Evolutionary conservation across 1,140 invertebrate species (phyloP).

Genomic region (Orchesella cincta): DNA sequence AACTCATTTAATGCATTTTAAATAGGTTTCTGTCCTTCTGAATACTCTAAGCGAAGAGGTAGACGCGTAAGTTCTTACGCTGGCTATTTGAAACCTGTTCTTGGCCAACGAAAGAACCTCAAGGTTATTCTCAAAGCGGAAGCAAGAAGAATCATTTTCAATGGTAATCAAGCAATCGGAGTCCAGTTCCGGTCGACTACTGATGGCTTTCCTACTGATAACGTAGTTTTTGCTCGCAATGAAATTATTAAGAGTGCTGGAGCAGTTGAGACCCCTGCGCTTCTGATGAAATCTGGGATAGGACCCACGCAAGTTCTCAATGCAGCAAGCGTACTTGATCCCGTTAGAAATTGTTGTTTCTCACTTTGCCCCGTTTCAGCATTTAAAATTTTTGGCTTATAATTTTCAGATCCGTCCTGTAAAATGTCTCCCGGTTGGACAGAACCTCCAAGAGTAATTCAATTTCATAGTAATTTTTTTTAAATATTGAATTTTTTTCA

Average conservation of each 20-base stretch:
- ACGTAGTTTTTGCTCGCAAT: too few species aligned
- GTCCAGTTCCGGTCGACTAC: too few species aligned
- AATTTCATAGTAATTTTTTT: too few species aligned
- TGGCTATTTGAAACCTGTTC: slow-evolving; percentile 22
- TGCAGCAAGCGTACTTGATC: too few species aligned
- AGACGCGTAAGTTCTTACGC: slow-evolving; percentile 20
- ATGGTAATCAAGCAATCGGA: background rate
- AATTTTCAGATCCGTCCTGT: background rate
- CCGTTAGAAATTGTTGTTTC: too few species aligned
- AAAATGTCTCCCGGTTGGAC: slow-evolving; percentile 28
- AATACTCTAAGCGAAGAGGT: slow-evolving; percentile 9
- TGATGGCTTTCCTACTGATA: too few species aligned
- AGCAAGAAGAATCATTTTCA: slow-evolving; percentile 14
- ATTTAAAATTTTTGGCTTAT: too few species aligned
- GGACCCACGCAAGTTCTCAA: slow-evolving; percentile 25
- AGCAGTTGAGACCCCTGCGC: background rate
- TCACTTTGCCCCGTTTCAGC: too few species aligned
- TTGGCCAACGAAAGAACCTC: slow-evolving; percentile 18
- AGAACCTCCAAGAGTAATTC: slow-evolving; percentile 27
- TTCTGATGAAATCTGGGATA: slow-evolving; percentile 39
- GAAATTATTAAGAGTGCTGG: too few species aligned
- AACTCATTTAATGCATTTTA: too few species aligned
- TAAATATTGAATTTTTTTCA: too few species aligned
- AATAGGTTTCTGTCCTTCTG: slow-evolving; percentile 5
- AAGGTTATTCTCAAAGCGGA: slow-evolving; percentile 19